Percentiles rank a stretch among this genome's conserved stretches.
Conservation (phyloP, 2,888 invertebrate species). For the Adelphocoris suturalis region DNA sequence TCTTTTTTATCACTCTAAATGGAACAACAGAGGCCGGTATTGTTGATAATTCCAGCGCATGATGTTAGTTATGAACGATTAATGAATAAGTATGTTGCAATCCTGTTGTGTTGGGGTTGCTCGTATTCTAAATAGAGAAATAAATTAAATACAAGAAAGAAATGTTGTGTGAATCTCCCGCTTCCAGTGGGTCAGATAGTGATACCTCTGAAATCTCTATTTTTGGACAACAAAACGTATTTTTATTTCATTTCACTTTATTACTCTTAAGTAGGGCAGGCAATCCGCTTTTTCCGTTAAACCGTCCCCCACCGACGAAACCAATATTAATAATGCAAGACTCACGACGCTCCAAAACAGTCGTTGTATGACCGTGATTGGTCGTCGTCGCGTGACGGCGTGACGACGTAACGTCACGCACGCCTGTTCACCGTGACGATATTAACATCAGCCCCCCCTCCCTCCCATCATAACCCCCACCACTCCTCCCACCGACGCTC, state of each 20-base stretch:
- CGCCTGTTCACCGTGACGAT: neutral
- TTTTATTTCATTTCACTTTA: neutral
- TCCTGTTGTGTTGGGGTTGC: too few relatives aligned
- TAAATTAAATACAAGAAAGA: too few relatives aligned
- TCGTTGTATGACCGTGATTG: neutral
- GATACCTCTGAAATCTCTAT: too few relatives aligned
- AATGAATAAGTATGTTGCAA: too few relatives aligned
- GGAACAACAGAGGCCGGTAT: too few relatives aligned
- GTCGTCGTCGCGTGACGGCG: slow-evolving; percentile 22
- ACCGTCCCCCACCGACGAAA: neutral
- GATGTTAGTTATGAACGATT: too few relatives aligned
- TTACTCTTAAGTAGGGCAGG: neutral
- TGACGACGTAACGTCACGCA: neutral
- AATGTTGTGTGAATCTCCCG: too few relatives aligned
- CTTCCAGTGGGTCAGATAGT: too few relatives aligned
- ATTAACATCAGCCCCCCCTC: neutral
- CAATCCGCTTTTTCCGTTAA: slow-evolving; percentile 6
- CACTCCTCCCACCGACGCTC: neutral
- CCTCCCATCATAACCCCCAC: neutral
- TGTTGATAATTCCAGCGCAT: too few relatives aligned
- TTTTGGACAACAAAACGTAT: neutral
- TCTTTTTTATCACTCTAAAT: too few relatives aligned
- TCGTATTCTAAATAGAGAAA: too few relatives aligned
- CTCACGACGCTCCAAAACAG: neutral
- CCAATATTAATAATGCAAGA: slow-evolving; percentile 11